Evolutionary conservation across 2,797 vertebrate species (phyloP).

Genomic region (Melanotaenia maccullochi): DNA sequence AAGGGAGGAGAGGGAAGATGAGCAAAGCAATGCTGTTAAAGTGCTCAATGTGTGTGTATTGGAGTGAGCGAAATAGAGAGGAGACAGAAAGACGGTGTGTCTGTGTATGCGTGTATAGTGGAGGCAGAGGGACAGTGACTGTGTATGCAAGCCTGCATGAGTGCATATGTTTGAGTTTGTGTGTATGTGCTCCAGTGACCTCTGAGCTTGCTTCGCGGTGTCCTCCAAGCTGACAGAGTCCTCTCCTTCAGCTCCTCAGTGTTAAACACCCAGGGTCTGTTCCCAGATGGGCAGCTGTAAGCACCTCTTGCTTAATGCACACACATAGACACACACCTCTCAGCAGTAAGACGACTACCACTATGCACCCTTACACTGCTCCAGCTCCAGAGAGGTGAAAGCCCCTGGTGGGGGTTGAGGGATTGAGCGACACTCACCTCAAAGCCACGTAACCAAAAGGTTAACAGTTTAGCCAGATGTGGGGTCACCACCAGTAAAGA

Average conservation of each 20-base stretch:
- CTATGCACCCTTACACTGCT: slow-evolving; percentile 62
- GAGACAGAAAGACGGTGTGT: slow-evolving; percentile 18
- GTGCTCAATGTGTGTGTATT: slow-evolving; percentile 27
- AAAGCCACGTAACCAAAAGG: slow-evolving; percentile 70
- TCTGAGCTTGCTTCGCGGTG: slow-evolving; percentile 65
- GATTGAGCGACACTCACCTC: slow-evolving; percentile 68
- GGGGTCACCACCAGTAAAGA: slow-evolving; percentile 66
- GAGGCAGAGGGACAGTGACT: slow-evolving; percentile 39
- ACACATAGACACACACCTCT: slow-evolving; percentile 42
- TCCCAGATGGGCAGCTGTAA: slow-evolving; percentile 72
- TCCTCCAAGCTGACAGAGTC: slow-evolving; percentile 77
- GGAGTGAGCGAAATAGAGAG: slow-evolving; percentile 24
- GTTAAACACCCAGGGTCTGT: slow-evolving; percentile 70
- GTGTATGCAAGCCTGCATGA: slow-evolving; percentile 53
- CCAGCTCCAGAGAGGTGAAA: slow-evolving; percentile 63
- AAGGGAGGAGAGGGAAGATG: slow-evolving; percentile 50
- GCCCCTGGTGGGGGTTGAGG: slow-evolving; percentile 25
- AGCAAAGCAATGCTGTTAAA: slow-evolving; percentile 62
- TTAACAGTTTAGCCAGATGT: slow-evolving; percentile 77
- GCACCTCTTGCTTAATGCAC: slow-evolving; percentile 51
- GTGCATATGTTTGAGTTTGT: slow-evolving; percentile 24
- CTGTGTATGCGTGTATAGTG: slow-evolving; percentile 8
- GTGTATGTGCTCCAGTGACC: slow-evolving; percentile 66
- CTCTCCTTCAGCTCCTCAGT: slow-evolving; percentile 69
- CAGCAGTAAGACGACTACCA: slow-evolving; percentile 42